Evolutionary conservation across 2,888 invertebrate species (phyloP), one percentile per base, ranked within the genome.

Genomic region (Lepidochrysops patricia): DNA sequence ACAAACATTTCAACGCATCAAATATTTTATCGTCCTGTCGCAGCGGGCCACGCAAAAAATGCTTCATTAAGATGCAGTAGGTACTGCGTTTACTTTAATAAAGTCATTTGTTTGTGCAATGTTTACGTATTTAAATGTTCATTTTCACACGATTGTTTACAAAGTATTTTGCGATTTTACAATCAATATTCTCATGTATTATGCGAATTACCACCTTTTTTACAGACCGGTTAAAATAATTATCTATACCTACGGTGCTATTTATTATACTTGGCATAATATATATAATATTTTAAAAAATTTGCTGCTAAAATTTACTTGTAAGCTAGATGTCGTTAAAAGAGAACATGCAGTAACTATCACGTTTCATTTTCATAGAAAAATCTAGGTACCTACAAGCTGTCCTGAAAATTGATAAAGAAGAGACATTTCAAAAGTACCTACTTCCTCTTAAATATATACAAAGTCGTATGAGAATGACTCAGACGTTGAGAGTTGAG

Each of bases 1-100:
- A 85, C 85, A 85, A 86, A 87, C 85, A 85, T 84, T 85, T 87
- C 86, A 86, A 85, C 85, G 84, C 84, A 82, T 79, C 81, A 84
- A 84, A 85, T 86, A n/a, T n/a, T n/a, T 85, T 86, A 86, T 85
- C 72, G 81, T 82, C 78, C 72, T 81, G 79, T 82, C 79, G 76
- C 75, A 74, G 72, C 66, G 71, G 69, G 74, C 71, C 71, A 72
- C 81, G 83, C 83, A 84, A 85, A 86, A 86, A 86, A 84, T 79
- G 77, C 74, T 64, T 65, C 70, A 68, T 84, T 85, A 84, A 83
- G 82, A 78, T 70, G 72, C 68, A 69, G 78, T n/a, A n/a, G n/a
- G n/a, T 71, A 62, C 65, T 65, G 63, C 65, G 63, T 61, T 57
- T 58, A 50, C 57, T 49, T 52, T 26, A 35, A 58, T 58, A 59